phyloP scores from a whole-genome alignment of 2,797 vertebrate species.

The Apogon hyalosoma region DNA sequence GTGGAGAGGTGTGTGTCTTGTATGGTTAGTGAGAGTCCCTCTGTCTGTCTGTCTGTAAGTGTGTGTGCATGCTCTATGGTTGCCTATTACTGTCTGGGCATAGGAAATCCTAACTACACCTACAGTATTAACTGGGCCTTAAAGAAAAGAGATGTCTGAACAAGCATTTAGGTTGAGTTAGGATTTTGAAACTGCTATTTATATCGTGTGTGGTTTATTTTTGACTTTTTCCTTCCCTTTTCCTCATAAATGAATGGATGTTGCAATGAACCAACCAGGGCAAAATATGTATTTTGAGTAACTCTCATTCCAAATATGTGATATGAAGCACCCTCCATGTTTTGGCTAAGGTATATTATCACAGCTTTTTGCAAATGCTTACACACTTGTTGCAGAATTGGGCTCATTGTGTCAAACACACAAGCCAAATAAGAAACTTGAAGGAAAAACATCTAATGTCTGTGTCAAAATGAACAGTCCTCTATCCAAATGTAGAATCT shows the following conservation, averaged over 20 bases:
- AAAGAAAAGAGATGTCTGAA: neutral
- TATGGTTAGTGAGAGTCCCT: slow-evolving; percentile 10
- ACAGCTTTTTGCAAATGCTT: too few relatives aligned
- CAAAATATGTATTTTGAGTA: slow-evolving; percentile 45
- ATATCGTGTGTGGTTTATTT: neutral
- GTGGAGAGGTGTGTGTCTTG: slow-evolving; percentile 22
- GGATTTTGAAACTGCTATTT: slow-evolving; percentile 30
- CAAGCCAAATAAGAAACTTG: too few relatives aligned
- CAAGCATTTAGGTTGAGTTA: slow-evolving; percentile 21
- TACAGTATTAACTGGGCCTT: slow-evolving; percentile 10
- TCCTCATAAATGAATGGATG: slow-evolving; percentile 20
- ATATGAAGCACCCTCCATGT: neutral
- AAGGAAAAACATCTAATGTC: too few relatives aligned
- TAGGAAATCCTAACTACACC: slow-evolving; percentile 48
- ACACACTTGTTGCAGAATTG: too few relatives aligned
- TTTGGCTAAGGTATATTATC: neutral
- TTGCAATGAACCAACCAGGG: slow-evolving; percentile 15
- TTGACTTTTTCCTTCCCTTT: slow-evolving; percentile 10
- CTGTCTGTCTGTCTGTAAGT: slow-evolving; percentile 19
- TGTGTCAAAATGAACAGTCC: too few relatives aligned
- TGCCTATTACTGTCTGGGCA: slow-evolving; percentile 8
- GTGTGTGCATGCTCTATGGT: slow-evolving; percentile 15
- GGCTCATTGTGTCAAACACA: too few relatives aligned
- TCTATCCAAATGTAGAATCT: too few relatives aligned
- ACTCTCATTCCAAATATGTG: neutral